Base-by-base conservation (phyloP, 2,797 vertebrate genomes). In the Neoniphon sammara region DNA sequence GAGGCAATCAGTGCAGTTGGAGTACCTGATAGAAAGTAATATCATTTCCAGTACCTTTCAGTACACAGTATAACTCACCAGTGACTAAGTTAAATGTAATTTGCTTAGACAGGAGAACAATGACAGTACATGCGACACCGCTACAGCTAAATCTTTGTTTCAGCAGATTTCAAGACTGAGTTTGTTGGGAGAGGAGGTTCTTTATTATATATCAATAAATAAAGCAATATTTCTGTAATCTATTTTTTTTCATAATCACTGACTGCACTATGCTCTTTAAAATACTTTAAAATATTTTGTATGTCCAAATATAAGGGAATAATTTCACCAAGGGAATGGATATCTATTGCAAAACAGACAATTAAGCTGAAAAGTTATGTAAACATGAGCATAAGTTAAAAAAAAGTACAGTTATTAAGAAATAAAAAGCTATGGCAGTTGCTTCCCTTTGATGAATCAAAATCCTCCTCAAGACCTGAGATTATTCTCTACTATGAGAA, bases 21-120 rank as follows among this genome's bases (percentile, higher is more conserved):
- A 94, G 89, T 86, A 94, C 93, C 94, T 94, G 93, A 94, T 91
- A 89, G 81, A 75, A 64, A 82, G 73, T 71, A 73, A 80, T 18
- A 70, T 39, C 27, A 58, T 67, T 73, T 77, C 74, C 72, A 59
- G 59, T 42, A 70, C 61, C 70, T 69, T 52, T 71, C 55, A 49
- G 55, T 57, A 47, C 30, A 75, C 20, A 64, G 31, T 46, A 31
- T 58, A 73, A 47, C 21, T 46, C 27, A 72, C 20, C 21, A 50
- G 65, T 14, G 25, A 36, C 25, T 39, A 47, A 34, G 44, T 20
- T 52, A 25, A 80, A 78, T 27, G 31, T 23, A 36, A 42, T 59
- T 46, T 53, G 66, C 44, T 15, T 66, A 17, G 23, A 27, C 25
- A 27, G 25, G 25, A 27, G 25, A 27, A 27, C 15, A 34, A 36